Conservation (phyloP, 2,888 invertebrate genomes). For the Neocrepidodera transversa region DNA sequence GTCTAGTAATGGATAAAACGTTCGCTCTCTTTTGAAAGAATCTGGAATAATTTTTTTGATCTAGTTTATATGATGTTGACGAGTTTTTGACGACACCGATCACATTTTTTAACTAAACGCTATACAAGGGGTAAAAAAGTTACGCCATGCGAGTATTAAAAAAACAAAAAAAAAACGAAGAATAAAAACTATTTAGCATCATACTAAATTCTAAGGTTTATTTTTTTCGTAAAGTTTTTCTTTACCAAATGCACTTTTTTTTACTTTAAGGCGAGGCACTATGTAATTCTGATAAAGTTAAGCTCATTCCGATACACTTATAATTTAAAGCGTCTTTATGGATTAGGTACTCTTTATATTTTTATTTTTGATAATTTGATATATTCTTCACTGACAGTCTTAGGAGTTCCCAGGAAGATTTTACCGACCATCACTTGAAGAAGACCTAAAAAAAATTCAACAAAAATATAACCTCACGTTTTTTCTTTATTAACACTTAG, state of each 20-base stretch:
- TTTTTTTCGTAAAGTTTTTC: slow-evolving; percentile 20
- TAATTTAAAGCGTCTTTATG: slow-evolving; percentile 41
- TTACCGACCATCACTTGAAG: slow-evolving; percentile 45
- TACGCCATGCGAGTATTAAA: slow-evolving; percentile 24
- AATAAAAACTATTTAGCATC: slow-evolving; percentile 18
- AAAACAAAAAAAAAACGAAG: slow-evolving; percentile 14
- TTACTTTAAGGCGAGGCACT: slow-evolving; percentile 66
- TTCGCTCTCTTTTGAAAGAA: no score
- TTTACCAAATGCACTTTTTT: slow-evolving; percentile 46
- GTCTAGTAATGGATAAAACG: no score
- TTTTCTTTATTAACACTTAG: no score
- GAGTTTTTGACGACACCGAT: slow-evolving; percentile 24
- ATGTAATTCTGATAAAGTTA: slow-evolving; percentile 57
- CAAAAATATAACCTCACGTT: no score
- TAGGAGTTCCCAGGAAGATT: slow-evolving; percentile 62
- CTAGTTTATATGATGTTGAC: slow-evolving; percentile 7
- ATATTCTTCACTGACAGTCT: slow-evolving; percentile 58
- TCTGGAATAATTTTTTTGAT: not conserved
- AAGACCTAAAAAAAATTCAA: slow-evolving; percentile 22
- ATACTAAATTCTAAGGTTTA: slow-evolving; percentile 15
- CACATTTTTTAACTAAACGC: slow-evolving; percentile 28
- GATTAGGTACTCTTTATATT: no score
- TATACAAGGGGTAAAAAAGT: slow-evolving; percentile 31
- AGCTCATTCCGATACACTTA: slow-evolving; percentile 71
- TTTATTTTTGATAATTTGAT: slow-evolving; percentile 32